Evolutionary conservation across 2,113 vertebrate genomes (phyloP).

Genomic region (Catharus fuscescens): DNA sequence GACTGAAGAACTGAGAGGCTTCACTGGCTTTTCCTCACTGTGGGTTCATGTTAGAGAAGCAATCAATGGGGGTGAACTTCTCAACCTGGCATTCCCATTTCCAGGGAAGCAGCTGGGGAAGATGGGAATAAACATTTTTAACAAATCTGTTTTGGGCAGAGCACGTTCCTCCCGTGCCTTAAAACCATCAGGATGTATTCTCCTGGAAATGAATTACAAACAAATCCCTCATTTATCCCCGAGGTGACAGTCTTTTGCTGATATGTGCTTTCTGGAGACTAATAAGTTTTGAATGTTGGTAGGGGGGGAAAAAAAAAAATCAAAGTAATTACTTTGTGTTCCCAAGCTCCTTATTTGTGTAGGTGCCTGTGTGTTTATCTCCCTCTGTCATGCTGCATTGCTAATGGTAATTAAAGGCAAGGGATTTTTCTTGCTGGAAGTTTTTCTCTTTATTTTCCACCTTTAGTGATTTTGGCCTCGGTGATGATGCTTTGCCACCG

Average conservation of each 20-base stretch:
- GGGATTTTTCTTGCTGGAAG: conserved; percentile 48
- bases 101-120: not conserved
- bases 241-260: conserved; percentile 71
- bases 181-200: conserved; percentile 42
- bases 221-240: conserved; percentile 64
- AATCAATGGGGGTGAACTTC: conserved; percentile 20
- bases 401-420: conserved; percentile 71
- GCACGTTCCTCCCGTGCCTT: conserved; percentile 7
- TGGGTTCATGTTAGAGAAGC: not conserved
- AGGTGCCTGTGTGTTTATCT: conserved; percentile 52
- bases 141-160: not conserved
- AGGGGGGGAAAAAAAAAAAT: not conserved
- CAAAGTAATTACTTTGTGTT: conserved; percentile 73
- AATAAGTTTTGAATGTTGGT: conserved; percentile 68
- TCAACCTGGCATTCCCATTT: not conserved
- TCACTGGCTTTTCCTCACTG: conserved; percentile 33
- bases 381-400: conserved; percentile 64
- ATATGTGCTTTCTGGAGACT: conserved; percentile 63
- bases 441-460: conserved; percentile 35
- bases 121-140: conserved; percentile 12
- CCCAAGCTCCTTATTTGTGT: conserved; percentile 42
- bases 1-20: not conserved
- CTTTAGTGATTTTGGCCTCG: not conserved
- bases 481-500: rapidly evolving
- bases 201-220: conserved; percentile 70